Conservation (phyloP, 2,113 vertebrate genomes). For the Sinocyclocheilus maitianheensis region DNA sequence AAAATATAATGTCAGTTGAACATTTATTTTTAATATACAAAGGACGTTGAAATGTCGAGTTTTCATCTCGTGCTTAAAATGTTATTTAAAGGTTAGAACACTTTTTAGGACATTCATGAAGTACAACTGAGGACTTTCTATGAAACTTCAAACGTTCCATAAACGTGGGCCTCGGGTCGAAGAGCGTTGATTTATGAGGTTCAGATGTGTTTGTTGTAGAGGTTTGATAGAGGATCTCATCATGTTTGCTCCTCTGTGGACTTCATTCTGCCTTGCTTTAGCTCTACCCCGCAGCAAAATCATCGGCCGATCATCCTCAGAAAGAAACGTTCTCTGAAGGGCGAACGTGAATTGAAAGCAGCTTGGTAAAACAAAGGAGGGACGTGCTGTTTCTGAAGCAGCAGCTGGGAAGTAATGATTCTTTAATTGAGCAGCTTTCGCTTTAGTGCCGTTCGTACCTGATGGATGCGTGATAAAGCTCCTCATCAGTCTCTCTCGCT, state of each 20-base stretch:
- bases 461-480: constrained; percentile 34
- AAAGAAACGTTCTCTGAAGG: not conserved
- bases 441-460: constrained; percentile 13
- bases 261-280: not conserved
- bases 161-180: too few relatives aligned
- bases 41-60: too few relatives aligned
- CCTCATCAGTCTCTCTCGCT: not conserved
- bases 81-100: not conserved
- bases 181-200: too few relatives aligned
- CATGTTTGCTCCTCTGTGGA: not conserved
- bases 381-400: constrained; percentile 16
- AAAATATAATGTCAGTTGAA: too few relatives aligned
- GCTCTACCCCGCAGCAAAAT: not conserved
- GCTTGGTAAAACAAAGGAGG: not conserved
- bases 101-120: too few relatives aligned
- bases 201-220: too few relatives aligned
- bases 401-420: constrained; percentile 24
- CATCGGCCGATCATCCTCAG: not conserved
- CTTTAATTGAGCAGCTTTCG: constrained; percentile 34
- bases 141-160: too few relatives aligned
- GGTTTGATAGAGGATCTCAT: not conserved
- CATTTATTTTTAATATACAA: too few relatives aligned
- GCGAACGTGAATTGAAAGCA: not conserved
- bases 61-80: not conserved
- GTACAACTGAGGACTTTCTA: too few relatives aligned